Base-by-base conservation (phyloP, 2,888 invertebrate species). In the Orchestes rusci region DNA sequence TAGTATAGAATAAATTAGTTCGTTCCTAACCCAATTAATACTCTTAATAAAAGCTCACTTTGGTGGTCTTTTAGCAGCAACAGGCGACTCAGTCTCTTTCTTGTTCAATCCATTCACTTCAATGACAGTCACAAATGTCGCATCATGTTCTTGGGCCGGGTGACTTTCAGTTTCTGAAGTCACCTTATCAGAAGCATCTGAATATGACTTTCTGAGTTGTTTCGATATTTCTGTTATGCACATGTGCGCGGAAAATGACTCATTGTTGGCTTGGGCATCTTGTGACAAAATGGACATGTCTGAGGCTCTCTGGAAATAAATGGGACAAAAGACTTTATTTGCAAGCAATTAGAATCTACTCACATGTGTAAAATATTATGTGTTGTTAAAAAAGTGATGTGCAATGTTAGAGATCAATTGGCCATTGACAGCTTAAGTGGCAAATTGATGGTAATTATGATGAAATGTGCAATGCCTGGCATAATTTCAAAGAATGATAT, bases 41-140 rank as follows among this genome's bases (percentile, higher is more conserved):
- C n/a, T n/a, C n/a, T n/a, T n/a, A n/a, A n/a, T n/a, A n/a, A n/a
- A n/a, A n/a, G n/a, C 58, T 57, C 60, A 67, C 67, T 66, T 63
- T 48, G 66, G 67, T 44, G 66, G 65, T 49, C 56, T 59, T 52
- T 62, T 64, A 16, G 53, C 40, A 13, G 53, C 41, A 18, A 46
- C 29, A 17, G 60, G 59, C 8, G 64, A 58, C 18, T 55, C 52
- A 27, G 54, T 51, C 32, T 72, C 73, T 31, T 59, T 56, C 39
- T 81, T 81, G 16, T 51, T 52, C 59, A 80, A 71, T 65, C 88
- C 89, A 68, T 88, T 89, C 28, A 90, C 88, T 77, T 88, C 86
- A 59, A 90, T 90, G 54, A 90, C 89, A 49, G 89, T 90, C 54
- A 90, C 81, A 70, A 89, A 90, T 69, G 87, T 74, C 58, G 73